phyloP scores from a whole-genome alignment of 30 jellyfish, hydroid and myxozoan genomes.

The Aurelia aurita region DNA sequence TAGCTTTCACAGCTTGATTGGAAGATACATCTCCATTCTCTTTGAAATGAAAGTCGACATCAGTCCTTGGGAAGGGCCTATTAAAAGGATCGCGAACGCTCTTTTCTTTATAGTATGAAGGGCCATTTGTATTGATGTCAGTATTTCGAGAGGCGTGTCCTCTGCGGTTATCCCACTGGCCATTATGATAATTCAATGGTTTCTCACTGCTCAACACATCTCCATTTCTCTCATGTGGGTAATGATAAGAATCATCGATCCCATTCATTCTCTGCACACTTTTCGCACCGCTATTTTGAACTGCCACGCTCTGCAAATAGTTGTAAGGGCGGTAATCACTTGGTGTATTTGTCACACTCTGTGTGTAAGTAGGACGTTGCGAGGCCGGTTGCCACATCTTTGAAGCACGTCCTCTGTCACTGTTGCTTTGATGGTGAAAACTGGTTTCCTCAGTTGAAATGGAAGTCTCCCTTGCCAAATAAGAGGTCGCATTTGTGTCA shows the following conservation, averaged over 20 bases:
- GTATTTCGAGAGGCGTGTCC: background rate
- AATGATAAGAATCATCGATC: background rate
- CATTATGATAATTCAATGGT: background rate
- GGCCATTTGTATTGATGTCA: background rate
- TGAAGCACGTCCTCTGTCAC: background rate
- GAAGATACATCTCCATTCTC: background rate
- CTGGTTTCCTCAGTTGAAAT: conserved; percentile 36
- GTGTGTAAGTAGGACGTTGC: background rate
- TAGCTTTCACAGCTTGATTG: background rate
- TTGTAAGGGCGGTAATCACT: conserved; percentile 20
- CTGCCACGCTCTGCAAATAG: conserved; percentile 12
- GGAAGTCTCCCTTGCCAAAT: conserved; percentile 55
- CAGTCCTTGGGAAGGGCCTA: conserved; percentile 69
- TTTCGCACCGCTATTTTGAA: background rate
- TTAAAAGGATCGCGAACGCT: conserved; percentile 47
- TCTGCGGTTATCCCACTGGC: conserved; percentile 1
- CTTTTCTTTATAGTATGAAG: conserved; percentile 15
- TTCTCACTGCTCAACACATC: background rate
- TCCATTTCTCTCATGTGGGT: too few relatives aligned
- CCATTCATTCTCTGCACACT: background rate
- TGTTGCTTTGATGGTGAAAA: conserved; percentile 5
- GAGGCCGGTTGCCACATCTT: conserved; percentile 1
- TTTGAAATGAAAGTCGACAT: conserved; percentile 20
- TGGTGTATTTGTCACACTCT: background rate
- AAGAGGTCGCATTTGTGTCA: conserved; percentile 11